Percentiles rank a stretch among this genome's conserved stretches.
Evolutionary conservation across 2,888 invertebrate genomes (phyloP).

Genomic region (Leucophenga montana): DNA sequence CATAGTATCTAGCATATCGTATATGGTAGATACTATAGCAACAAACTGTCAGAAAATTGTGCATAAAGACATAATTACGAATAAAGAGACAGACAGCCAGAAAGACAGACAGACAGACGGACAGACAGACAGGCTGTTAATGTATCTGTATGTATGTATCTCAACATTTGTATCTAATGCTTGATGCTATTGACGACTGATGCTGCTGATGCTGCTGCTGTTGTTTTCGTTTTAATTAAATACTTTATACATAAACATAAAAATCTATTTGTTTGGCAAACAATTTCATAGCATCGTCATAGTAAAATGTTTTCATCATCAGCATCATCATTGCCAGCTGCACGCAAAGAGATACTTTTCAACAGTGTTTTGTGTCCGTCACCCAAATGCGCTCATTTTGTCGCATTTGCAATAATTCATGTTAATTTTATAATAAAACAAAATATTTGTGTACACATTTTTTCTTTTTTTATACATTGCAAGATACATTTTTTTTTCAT

Average conservation of each 20-base stretch:
- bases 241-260: constrained; percentile 30
- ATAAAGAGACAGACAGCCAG: background rate
- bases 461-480: too few relatives aligned
- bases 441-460: background rate
- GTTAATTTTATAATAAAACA: background rate
- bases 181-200: too few relatives aligned
- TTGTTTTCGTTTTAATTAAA: constrained; percentile 45
- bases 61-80: too few relatives aligned
- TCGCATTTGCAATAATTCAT: too few relatives aligned
- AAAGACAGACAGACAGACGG: background rate
- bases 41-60: too few relatives aligned
- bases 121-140: constrained; percentile 19
- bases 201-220: too few relatives aligned
- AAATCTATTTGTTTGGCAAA: constrained; percentile 17
- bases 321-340: background rate
- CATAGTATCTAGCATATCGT: too few relatives aligned
- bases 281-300: constrained; percentile 33
- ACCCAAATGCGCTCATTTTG: too few relatives aligned
- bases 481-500: too few relatives aligned
- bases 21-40: too few relatives aligned
- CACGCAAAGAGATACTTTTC: background rate
- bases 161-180: too few relatives aligned
- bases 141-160: constrained; percentile 35
- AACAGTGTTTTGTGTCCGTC: background rate
- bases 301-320: background rate